phyloP scores from a whole-genome alignment of 2,888 invertebrate species.

The Sceliomorpha sp. region DNA sequence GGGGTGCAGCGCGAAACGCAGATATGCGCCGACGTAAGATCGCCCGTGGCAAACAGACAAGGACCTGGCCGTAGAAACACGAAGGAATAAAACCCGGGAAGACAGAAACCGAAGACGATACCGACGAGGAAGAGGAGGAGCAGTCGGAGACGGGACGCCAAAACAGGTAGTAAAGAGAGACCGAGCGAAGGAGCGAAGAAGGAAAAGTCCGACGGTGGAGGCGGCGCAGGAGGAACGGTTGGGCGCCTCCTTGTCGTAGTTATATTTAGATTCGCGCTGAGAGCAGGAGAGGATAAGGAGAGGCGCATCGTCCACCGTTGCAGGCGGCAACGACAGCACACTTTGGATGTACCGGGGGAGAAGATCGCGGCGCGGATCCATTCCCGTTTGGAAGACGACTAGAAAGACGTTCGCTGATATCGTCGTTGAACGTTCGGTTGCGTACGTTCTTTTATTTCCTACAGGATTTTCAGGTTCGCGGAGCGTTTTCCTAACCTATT shows the following conservation, averaged over 20 bases:
- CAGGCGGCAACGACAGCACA: constrained; percentile 19
- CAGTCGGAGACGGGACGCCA: too few relatives aligned
- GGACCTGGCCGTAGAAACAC: constrained; percentile 47
- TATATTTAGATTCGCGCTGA: constrained; percentile 52
- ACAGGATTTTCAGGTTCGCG: too few relatives aligned
- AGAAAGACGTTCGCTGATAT: constrained; percentile 37
- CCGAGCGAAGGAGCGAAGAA: constrained; percentile 32
- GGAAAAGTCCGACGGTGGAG: constrained; percentile 51
- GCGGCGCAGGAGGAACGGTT: constrained; percentile 46
- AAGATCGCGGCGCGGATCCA: constrained; percentile 46
- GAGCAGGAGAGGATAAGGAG: constrained; percentile 46
- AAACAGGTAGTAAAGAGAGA: constrained; percentile 21
- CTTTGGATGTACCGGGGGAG: constrained; percentile 21
- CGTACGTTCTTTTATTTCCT: too few relatives aligned
- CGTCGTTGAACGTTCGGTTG: constrained; percentile 28
- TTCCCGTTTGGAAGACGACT: constrained; percentile 44
- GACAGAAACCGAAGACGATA: too few relatives aligned
- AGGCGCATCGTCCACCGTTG: constrained; percentile 42
- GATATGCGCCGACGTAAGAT: constrained; percentile 66
- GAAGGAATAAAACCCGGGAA: constrained; percentile 55
- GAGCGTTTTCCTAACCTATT: too few relatives aligned
- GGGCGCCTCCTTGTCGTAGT: constrained; percentile 54
- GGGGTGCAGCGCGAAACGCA: constrained; percentile 56
- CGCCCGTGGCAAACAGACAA: constrained; percentile 52
- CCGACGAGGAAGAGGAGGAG: constrained; percentile 17